Base-by-base conservation (phyloP, 1,140 invertebrate genomes). In the Portunus trituberculatus region DNA sequence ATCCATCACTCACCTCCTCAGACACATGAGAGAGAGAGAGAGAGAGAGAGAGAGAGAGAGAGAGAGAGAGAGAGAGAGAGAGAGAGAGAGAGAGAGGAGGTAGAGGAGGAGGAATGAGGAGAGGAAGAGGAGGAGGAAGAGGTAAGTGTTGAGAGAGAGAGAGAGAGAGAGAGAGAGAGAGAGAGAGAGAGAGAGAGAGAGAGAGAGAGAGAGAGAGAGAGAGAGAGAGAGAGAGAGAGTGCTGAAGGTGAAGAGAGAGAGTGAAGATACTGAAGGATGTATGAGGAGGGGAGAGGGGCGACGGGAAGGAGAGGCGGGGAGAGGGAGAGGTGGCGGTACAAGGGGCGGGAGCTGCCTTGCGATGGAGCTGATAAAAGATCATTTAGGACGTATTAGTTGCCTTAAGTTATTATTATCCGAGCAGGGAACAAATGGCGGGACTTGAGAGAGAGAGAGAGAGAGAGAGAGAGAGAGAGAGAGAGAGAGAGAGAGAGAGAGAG, bases 331-430 rank as follows among this genome's bases (percentile, higher is more conserved):
- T 6, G 39, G 89, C 10, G 0, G 46, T 45, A 4, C 20, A 46
- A 91, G 89, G 39, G 39, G 89, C 89, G 39, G 89, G 46, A 91
- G 89, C 89, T 48, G 89, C 28, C 89, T 91, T 29, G 76, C 39
- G 92, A 93, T 93, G 76, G 48, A 84, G 28, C 92, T 48, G 92
- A 93, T 94, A 94, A 94, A 89, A 89, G 46, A 88, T 94, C 93
- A 94, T 94, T 94, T 94, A 94, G 93, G 87, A 94, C 93, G 87
- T 94, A 94, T 94, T 94, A 94, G 93, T 25, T 94, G 93, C 93
- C 93, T 94, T 94, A 76, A 88, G 93, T 94, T 67, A 46, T 94
- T 94, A 94, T 94, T 94, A 94, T 86, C 29, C 16, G 86, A 31
- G 31, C 93, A 20, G 93, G 86, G 93, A 94, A 94, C 93, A 89